Percentiles rank a stretch among this genome's conserved stretches.
Evolutionary conservation across 2,888 invertebrate genomes (phyloP).

Genomic region (Scaptodrosophila latifasciaeformis): DNA sequence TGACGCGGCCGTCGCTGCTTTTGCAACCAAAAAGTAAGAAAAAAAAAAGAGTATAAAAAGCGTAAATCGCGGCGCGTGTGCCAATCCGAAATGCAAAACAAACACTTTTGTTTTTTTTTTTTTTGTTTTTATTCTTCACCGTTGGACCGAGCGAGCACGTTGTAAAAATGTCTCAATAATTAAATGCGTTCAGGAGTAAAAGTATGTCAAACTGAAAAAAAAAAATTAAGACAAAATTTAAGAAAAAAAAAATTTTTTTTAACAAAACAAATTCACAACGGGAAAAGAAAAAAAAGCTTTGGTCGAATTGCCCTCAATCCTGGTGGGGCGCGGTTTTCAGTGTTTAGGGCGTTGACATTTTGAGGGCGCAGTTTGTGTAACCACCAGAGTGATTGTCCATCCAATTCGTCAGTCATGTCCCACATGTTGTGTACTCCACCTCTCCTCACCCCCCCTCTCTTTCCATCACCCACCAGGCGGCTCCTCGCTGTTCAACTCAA

Average conservation of each 20-base stretch:
- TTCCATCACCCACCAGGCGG: background rate
- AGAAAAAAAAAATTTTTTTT: too few species aligned
- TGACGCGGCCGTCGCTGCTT: conserved; percentile 25
- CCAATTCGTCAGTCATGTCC: conserved; percentile 30
- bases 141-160: background rate
- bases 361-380: conserved; percentile 51
- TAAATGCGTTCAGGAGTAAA: conserved; percentile 63
- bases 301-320: too few species aligned
- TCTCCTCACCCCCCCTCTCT: background rate
- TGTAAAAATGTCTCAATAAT: conserved; percentile 55
- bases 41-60: background rate
- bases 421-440: background rate
- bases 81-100: conserved; percentile 64
- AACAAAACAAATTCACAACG: too few species aligned
- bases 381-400: conserved; percentile 37
- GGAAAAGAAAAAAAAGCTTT: too few species aligned
- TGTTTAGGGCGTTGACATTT: conserved; percentile 62
- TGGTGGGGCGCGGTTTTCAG: background rate
- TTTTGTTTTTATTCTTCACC: too few species aligned
- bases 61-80: conserved; percentile 30
- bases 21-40: background rate
- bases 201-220: conserved; percentile 47
- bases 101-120: conserved; percentile 59
- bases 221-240: too few species aligned
- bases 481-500: background rate